phyloP scores from a whole-genome alignment of 1,140 invertebrate genomes.

The Lethocerus indicus region DNA sequence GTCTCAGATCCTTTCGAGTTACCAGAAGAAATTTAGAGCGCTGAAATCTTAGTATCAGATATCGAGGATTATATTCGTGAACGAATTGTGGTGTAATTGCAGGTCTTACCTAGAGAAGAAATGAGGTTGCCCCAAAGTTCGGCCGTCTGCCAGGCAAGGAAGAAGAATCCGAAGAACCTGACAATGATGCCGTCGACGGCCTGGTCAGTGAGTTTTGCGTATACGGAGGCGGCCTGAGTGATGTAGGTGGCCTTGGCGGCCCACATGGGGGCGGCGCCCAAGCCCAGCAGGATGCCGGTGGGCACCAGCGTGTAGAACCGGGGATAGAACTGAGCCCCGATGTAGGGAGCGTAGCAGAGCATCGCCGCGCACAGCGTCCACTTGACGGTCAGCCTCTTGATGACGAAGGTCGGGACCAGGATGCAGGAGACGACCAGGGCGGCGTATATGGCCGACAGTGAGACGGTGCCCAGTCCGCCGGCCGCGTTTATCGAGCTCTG shows the following conservation, averaged over 20 bases:
- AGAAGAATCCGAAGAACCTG: constrained; percentile 95
- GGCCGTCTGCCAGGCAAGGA: constrained; percentile 89
- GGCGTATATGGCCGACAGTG: constrained; percentile 72
- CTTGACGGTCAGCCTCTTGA: constrained; percentile 81
- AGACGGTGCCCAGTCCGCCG: constrained; percentile 63
- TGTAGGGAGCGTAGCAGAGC: constrained; percentile 84
- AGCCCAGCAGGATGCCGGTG: constrained; percentile 69
- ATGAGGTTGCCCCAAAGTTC: constrained; percentile 92
- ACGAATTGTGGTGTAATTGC: too few species aligned
- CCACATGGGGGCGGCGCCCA: constrained; percentile 92
- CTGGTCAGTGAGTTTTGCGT: constrained; percentile 73
- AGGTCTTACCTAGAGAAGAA: constrained; percentile 68
- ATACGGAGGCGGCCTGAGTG: constrained; percentile 78
- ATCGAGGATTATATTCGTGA: too few species aligned
- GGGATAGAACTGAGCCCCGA: constrained; percentile 83
- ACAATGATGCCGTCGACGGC: constrained; percentile 79
- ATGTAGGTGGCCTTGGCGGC: constrained; percentile 90
- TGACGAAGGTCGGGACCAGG: constrained; percentile 79
- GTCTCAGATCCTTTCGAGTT: too few species aligned
- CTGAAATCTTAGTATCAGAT: too few species aligned
- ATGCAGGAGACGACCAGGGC: constrained; percentile 80
- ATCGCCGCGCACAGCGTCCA: constrained; percentile 85
- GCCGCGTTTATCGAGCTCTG: constrained; percentile 74
- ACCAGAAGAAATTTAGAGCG: too few species aligned
- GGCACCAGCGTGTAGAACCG: constrained; percentile 81